A percentile compares a stretch with the other conserved stretches of the same genome.
These are phyloP conservation scores for Micronycteris hirsuta DNA, from an alignment of 2,113 vertebrate genomes.

Conservation along the genomic window DNA sequence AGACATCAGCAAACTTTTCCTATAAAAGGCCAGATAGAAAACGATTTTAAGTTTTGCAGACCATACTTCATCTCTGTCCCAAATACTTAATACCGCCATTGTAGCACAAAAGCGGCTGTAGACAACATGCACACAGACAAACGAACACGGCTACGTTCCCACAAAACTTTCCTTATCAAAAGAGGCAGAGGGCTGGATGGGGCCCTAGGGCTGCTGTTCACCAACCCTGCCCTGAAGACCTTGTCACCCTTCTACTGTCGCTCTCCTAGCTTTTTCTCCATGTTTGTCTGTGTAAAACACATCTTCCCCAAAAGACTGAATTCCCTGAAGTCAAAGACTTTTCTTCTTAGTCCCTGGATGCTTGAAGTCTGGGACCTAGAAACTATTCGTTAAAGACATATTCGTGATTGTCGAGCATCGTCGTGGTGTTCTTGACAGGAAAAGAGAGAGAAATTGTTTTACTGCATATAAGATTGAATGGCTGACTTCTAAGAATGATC, in stretches of 20 bases:
- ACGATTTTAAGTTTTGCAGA: neutral
- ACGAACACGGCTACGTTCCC: neutral
- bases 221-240: neutral
- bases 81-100: neutral
- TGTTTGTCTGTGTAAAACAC: neutral
- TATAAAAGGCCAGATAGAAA: conserved; percentile 4
- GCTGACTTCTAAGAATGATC: neutral
- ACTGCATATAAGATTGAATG: neutral
- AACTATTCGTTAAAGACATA: neutral
- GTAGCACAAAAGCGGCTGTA: neutral
- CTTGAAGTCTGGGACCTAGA: neutral
- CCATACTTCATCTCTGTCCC: neutral
- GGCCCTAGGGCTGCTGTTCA: neutral
- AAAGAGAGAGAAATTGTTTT: conserved; percentile 3
- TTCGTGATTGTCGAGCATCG: neutral
- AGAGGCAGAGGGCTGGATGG: neutral
- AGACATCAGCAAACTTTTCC: neutral
- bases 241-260: neutral
- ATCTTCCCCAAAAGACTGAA: neutral
- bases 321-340: neutral
- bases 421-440: neutral
- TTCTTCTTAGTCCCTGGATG: neutral
- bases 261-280: neutral
- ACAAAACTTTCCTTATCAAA: conserved; percentile 22
- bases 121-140: neutral